These are phyloP conservation scores for Macrotrachela quadricornifera DNA, from an alignment of 1,140 invertebrate species.

Conservation along the genomic window DNA sequence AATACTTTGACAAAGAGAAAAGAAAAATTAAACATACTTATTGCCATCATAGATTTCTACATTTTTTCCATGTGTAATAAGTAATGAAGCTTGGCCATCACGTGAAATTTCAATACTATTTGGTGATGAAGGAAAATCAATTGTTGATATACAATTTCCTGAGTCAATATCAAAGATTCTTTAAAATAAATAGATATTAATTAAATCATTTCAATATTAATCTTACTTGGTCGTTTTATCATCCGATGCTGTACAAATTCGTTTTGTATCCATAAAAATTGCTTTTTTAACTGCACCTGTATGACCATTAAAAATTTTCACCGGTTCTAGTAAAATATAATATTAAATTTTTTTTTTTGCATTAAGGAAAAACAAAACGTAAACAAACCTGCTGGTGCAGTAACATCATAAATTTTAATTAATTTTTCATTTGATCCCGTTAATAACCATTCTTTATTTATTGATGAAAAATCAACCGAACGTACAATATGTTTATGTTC, in stretches of 20 bases:
- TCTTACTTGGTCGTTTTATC: slow-evolving; percentile 19
- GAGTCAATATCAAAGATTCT: not conserved
- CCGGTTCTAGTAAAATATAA: slow-evolving; percentile 37
- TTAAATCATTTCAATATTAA: slow-evolving; percentile 10
- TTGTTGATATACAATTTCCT: not conserved
- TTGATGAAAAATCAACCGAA: slow-evolving; percentile 66
- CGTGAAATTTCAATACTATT: not conserved
- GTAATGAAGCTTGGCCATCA: not conserved
- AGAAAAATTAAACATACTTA: too few relatives aligned
- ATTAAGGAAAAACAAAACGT: not conserved
- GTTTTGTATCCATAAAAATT: slow-evolving; percentile 72
- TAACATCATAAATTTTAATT: slow-evolving; percentile 68
- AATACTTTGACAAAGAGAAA: too few relatives aligned
- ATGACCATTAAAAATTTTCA: slow-evolving; percentile 53
- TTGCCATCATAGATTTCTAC: too few relatives aligned
- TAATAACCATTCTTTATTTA: slow-evolving; percentile 44
- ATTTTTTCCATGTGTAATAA: slow-evolving; percentile 5
- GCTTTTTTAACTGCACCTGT: slow-evolving; percentile 58
- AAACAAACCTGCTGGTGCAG: slow-evolving; percentile 50
- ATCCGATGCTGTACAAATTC: slow-evolving; percentile 18
- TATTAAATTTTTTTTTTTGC: not conserved
- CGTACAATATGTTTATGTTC: slow-evolving; percentile 91
- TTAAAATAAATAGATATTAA: slow-evolving; percentile 10
- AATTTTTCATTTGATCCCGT: slow-evolving; percentile 87
- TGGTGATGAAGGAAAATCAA: not conserved